Conservation (phyloP, 2,888 invertebrate species). For the Troides aeacus region DNA sequence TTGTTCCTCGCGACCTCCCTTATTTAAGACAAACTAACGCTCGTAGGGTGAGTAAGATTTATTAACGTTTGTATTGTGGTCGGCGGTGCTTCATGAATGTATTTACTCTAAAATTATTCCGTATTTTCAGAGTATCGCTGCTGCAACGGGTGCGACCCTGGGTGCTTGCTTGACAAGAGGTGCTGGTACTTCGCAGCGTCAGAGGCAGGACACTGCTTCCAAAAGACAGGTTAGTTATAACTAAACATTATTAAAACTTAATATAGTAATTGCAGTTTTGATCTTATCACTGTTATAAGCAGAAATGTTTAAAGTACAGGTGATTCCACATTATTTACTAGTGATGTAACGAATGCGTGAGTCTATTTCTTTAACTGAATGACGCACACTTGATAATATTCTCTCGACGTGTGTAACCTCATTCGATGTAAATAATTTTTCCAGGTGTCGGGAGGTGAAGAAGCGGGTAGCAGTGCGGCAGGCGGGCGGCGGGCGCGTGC, state of each 20-base stretch:
- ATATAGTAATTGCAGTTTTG: background rate
- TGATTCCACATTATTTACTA: too few species aligned
- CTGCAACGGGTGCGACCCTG: slow-evolving; percentile 79
- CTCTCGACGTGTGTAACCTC: too few species aligned
- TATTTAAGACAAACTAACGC: slow-evolving; percentile 78
- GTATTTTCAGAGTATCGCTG: slow-evolving; percentile 70
- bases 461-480: slow-evolving; percentile 64
- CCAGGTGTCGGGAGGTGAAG: slow-evolving; percentile 62
- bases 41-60: slow-evolving; percentile 59
- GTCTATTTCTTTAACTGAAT: too few species aligned
- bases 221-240: slow-evolving; percentile 66
- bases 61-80: background rate
- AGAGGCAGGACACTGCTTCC: slow-evolving; percentile 74
- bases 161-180: slow-evolving; percentile 79
- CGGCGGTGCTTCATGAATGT: slow-evolving; percentile 1
- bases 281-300: background rate
- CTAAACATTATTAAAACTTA: background rate
- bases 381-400: too few species aligned
- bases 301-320: background rate
- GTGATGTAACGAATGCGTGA: too few species aligned
- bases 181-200: slow-evolving; percentile 78
- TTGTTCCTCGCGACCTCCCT: slow-evolving; percentile 73
- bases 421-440: background rate
- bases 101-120: slow-evolving; percentile 30
- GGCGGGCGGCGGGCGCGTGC: slow-evolving; percentile 83